These are phyloP conservation scores for Apostichopus californicus DNA, from an alignment of 35 echinoderm and acorn worm genomes.

Conservation along the genomic window DNA sequence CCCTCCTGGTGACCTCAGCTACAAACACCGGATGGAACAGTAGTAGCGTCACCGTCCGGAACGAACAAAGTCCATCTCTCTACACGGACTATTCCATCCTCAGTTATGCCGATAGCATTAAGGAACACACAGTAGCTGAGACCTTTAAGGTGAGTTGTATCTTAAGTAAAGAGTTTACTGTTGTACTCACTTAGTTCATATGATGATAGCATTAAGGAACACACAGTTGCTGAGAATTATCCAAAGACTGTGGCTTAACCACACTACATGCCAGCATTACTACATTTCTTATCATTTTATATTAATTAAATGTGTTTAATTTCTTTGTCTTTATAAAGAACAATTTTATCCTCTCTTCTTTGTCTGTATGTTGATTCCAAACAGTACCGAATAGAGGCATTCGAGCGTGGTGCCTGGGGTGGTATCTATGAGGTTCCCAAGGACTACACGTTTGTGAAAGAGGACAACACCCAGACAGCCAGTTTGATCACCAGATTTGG, in stretches of 20 bases:
- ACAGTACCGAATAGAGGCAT: slow-evolving; percentile 83
- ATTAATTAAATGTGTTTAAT: no score
- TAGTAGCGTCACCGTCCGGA: slow-evolving; percentile 25
- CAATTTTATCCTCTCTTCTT: no score
- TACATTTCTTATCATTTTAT: no score
- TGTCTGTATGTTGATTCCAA: background rate
- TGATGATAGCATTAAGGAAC: slow-evolving; percentile 58
- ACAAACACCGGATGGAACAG: slow-evolving; percentile 59
- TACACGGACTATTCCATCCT: slow-evolving; percentile 80
- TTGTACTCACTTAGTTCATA: slow-evolving; percentile 72
- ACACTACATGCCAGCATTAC: no score
- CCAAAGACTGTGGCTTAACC: background rate
- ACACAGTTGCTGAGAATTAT: slow-evolving; percentile 15
- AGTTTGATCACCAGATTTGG: slow-evolving; percentile 68
- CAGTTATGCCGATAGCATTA: slow-evolving; percentile 65
- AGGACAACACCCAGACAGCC: slow-evolving; percentile 32
- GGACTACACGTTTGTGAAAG: slow-evolving; percentile 55
- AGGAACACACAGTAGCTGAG: slow-evolving; percentile 11
- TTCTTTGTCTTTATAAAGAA: no score
- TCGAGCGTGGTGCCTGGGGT: slow-evolving; percentile 61
- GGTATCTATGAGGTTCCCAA: slow-evolving; percentile 75
- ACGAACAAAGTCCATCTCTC: slow-evolving; percentile 51
- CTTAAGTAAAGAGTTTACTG: background rate
- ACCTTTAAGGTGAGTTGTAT: slow-evolving; percentile 64
- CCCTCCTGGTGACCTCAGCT: slow-evolving; percentile 68